Evolutionary conservation across 2,888 invertebrate genomes (phyloP).

Genomic region (Beris morrisii): DNA sequence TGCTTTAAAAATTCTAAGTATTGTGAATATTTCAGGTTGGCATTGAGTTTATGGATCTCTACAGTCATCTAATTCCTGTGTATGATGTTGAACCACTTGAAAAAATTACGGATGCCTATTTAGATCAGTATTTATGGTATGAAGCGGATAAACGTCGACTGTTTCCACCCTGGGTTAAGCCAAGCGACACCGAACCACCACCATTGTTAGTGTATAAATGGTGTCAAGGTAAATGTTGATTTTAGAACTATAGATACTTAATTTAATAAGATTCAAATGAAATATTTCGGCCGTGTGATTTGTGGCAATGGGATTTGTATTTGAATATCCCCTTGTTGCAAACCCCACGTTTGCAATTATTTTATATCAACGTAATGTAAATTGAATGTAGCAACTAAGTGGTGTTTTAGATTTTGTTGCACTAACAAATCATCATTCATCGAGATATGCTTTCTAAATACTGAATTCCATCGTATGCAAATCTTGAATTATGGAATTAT

Average conservation of each 20-base stretch:
- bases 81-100: conserved; percentile 99
- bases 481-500: no score
- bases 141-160: conserved; percentile 97
- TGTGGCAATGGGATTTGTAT: conserved; percentile 67
- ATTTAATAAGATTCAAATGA: neutral
- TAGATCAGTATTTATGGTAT: conserved; percentile 99
- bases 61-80: conserved; percentile 97
- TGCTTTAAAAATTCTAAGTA: conserved; percentile 20
- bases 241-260: neutral
- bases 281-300: conserved; percentile 61
- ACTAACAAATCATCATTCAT: no score
- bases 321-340: conserved; percentile 69
- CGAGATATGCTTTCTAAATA: no score
- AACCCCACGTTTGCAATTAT: conserved; percentile 65
- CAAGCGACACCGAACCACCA: conserved; percentile 97
- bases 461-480: no score
- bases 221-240: conserved; percentile 84
- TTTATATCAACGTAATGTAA: conserved; percentile 36
- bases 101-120: conserved; percentile 99
- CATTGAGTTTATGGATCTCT: conserved; percentile 99
- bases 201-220: conserved; percentile 93
- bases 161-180: conserved; percentile 99
- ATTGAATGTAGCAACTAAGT: neutral
- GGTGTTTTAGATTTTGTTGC: no score
- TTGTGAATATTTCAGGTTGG: conserved; percentile 67